Percentiles rank a stretch among this genome's conserved stretches.
Evolutionary conservation across 2,113 vertebrate genomes (phyloP).

Genomic region (Epinephelus cyanopodus): DNA sequence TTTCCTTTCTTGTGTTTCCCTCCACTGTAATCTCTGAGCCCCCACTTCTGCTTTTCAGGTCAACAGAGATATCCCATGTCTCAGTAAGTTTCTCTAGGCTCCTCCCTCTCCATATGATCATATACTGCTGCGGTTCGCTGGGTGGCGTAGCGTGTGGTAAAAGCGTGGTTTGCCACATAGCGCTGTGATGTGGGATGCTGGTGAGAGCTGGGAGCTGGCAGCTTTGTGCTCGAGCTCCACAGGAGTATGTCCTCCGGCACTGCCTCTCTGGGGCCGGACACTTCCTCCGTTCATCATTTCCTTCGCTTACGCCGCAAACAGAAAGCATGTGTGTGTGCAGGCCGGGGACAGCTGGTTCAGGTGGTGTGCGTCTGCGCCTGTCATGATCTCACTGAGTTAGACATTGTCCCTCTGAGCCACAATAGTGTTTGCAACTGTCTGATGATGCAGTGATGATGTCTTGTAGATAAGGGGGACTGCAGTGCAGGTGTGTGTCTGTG

Average conservation of each 20-base stretch:
- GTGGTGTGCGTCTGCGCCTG: conserved; percentile 29
- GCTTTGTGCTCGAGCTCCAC: conserved; percentile 40
- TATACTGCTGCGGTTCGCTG: conserved; percentile 51
- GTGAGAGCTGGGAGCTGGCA: conserved; percentile 55
- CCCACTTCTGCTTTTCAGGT: conserved; percentile 43
- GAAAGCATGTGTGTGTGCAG: conserved; percentile 43
- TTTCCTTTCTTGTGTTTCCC: conserved; percentile 41
- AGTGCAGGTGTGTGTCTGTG: conserved; percentile 64
- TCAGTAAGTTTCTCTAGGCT: conserved; percentile 28
- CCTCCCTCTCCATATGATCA: conserved; percentile 55
- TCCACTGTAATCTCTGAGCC: conserved; percentile 55
- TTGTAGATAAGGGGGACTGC: conserved; percentile 50
- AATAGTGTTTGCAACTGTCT: conserved; percentile 45
- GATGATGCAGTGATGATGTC: conserved; percentile 41
- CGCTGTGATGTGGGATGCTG: conserved; percentile 77
- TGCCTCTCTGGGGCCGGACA: conserved; percentile 16
- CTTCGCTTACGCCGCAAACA: conserved; percentile 46
- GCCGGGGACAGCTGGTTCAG: conserved; percentile 58
- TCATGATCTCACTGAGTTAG: conserved; percentile 57
- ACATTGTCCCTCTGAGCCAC: conserved; percentile 44
- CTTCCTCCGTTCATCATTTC: conserved; percentile 48
- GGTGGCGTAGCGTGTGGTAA: conserved; percentile 74
- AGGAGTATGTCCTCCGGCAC: conserved; percentile 37
- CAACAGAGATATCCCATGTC: conserved; percentile 48
- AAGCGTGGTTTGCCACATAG: conserved; percentile 59